Percentiles rank a stretch among this genome's conserved stretches.
These are phyloP conservation scores for Bugulina stolonifera DNA, from an alignment of 2,888 invertebrate genomes.

Conservation along the genomic window DNA sequence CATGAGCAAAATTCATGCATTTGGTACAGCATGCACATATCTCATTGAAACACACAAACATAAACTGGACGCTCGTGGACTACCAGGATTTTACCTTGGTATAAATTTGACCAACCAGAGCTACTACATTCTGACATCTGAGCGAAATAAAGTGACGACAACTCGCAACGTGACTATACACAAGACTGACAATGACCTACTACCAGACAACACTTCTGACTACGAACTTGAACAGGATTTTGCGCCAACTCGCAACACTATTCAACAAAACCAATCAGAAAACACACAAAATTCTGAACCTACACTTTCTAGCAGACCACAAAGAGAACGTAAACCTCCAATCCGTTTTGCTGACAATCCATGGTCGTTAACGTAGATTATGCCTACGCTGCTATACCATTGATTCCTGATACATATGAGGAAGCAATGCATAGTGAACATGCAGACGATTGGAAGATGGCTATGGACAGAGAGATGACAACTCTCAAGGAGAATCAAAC, in stretches of 20 bases:
- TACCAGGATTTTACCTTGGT: neutral
- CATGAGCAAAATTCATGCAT: neutral
- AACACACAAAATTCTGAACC: no score
- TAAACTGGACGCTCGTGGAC: neutral
- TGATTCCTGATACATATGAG: neutral
- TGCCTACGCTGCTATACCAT: neutral
- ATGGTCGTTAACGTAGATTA: neutral
- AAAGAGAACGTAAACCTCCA: neutral
- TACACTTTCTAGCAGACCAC: no score
- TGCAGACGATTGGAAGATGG: neutral
- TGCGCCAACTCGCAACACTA: no score
- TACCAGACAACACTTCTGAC: neutral
- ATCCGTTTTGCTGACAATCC: neutral
- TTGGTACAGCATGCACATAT: neutral
- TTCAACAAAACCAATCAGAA: no score
- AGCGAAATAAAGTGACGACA: neutral
- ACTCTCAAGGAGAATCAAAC: neutral
- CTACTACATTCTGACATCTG: neutral
- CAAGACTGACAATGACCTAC: neutral
- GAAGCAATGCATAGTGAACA: neutral
- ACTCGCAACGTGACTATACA: neutral
- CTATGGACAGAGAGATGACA: neutral
- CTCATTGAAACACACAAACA: neutral
- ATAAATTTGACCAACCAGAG: neutral
- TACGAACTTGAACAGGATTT: no score